Base-by-base conservation (phyloP, 2,797 vertebrate species). In the Onychomys arenicola region DNA sequence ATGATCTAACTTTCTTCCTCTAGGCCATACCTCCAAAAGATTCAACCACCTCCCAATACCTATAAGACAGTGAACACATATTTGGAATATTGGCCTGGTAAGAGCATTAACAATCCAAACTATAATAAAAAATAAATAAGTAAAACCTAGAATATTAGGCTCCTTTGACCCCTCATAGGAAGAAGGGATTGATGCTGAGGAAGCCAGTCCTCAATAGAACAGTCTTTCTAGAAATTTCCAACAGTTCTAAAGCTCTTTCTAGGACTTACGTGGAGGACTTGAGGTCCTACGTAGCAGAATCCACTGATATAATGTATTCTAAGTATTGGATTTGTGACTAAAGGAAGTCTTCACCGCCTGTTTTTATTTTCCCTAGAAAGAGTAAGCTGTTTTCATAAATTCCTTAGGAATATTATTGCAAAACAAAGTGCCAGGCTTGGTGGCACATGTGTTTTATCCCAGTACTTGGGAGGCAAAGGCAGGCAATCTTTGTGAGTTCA, bases 351-450 rank as follows among this genome's bases (percentile, higher is more conserved):
- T 9, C 16, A 63, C 14, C 0, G 2, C 12, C 16, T 88, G 73
- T 75, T 52, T 52, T 96, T 52, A 63, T 89, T 95, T 89, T 49
- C 11, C 16, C 19, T 65, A 65, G 61, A 69, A 63, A 91, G 93
- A 92, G 43, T 40, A 88, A 91, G 2, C 67, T 92, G 32, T 89
- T 96, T 90, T 23, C 2, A 16, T 52, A 29, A 96, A 80, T 19
- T 6, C 4, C 52, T 86, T 25, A 32, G 49, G 7, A 93, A 57
- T 90, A 25, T 6, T 49, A 78, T 16, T 63, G 37, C 40, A 61
- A 63, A 63, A 37, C 27, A 77, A 32, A 11, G 49, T 46, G 46
- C 6, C 17, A 84, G 40, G 43, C 29, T 19, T 84, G 3, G 6
- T 84, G 40, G 17, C 43, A 67, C 17, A 67, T 5, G 2, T 0